Conservation (phyloP, 2,888 invertebrate species). For the Cacoxenus indagator region DNA sequence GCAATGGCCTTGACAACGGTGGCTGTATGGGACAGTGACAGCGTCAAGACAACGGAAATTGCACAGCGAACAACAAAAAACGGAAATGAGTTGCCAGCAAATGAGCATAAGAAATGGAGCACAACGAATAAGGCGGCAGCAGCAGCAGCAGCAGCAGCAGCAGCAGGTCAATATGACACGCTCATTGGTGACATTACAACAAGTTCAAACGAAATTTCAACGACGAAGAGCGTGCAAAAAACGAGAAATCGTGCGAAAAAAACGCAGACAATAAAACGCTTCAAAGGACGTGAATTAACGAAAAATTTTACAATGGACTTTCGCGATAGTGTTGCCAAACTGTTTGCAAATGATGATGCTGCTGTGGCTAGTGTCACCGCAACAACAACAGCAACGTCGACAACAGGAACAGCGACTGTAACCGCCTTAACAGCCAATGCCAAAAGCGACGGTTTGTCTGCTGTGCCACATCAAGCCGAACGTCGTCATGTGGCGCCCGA, state of each 20-base stretch:
- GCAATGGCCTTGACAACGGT: not conserved
- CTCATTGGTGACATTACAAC: constrained; percentile 53
- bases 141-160: constrained; percentile 33
- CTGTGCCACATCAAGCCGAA: constrained; percentile 43
- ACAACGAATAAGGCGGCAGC: constrained; percentile 23
- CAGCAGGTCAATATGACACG: constrained; percentile 35
- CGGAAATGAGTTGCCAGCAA: constrained; percentile 54
- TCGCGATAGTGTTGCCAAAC: constrained; percentile 46
- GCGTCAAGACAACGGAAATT: constrained; percentile 25
- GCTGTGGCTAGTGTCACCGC: not conserved
- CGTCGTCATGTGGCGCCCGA: constrained; percentile 65
- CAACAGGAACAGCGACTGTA: not conserved
- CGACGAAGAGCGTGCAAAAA: constrained; percentile 25
- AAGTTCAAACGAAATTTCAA: constrained; percentile 12
- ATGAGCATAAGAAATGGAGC: constrained; percentile 43
- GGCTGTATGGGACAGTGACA: not conserved
- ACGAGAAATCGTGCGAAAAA: not conserved
- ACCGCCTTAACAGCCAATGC: not conserved
- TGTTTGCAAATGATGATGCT: constrained; percentile 43
- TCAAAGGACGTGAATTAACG: constrained; percentile 32
- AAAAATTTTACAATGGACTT: constrained; percentile 48
- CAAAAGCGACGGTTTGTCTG: too few species aligned
- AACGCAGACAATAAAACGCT: constrained; percentile 27
- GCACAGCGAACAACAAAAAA: constrained; percentile 29
- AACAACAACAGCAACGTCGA: constrained; percentile 22